Percentiles rank a stretch among this genome's conserved stretches.
Evolutionary conservation across 2,113 vertebrate species (phyloP).

Genomic region (Macrotis lagotis): DNA sequence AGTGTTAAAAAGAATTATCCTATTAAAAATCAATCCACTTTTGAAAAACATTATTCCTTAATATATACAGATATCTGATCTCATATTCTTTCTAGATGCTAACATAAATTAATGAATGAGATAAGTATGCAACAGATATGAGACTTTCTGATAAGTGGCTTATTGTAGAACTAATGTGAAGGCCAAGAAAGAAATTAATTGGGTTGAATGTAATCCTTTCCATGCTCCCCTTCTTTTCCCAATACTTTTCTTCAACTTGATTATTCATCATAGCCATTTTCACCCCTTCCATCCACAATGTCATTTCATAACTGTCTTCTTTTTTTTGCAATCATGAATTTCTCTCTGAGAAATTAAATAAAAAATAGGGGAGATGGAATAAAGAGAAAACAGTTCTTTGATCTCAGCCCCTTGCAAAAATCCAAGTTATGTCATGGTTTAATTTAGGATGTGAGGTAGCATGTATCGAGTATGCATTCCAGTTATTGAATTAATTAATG

Average conservation of each 20-base stretch:
- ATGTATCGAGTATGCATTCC: not conserved
- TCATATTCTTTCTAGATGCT: not conserved
- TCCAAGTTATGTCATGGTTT: not conserved
- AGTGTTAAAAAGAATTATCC: not conserved
- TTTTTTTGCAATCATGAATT: not conserved
- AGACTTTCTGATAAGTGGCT: not conserved
- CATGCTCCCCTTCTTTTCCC: too few relatives aligned
- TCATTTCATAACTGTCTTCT: not conserved
- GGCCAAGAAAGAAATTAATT: not conserved
- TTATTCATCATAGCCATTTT: not conserved
- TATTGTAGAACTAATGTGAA: not conserved
- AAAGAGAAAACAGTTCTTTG: not conserved
- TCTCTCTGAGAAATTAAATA: slow-evolving; percentile 20
- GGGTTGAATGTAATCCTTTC: not conserved
- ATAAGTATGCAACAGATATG: not conserved
- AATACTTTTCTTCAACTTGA: not conserved
- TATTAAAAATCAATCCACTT: not conserved
- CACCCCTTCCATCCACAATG: not conserved
- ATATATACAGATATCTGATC: not conserved
- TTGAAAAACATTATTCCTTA: not conserved
- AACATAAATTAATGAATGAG: not conserved
- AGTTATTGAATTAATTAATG: slow-evolving; percentile 55
- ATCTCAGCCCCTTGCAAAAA: slow-evolving; percentile 2
- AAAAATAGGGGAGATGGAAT: not conserved
- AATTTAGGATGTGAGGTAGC: not conserved